These are phyloP conservation scores for Boloria euphrosyne DNA, from an alignment of 2,888 invertebrate genomes.

Conservation along the genomic window DNA sequence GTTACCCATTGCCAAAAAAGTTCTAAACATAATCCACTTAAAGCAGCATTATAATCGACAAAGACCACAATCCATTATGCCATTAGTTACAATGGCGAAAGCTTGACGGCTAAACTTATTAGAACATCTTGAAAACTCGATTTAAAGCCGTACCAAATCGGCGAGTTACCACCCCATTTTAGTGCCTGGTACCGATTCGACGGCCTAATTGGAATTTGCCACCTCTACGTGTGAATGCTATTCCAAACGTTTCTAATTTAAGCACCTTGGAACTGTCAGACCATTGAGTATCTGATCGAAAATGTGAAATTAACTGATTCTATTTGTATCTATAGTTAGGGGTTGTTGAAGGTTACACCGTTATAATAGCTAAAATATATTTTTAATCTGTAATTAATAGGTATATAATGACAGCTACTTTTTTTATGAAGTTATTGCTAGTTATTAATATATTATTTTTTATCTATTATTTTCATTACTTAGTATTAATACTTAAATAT, in stretches of 20 bases:
- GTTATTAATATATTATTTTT: too few relatives aligned
- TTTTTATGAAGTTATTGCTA: too few relatives aligned
- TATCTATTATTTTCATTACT: too few relatives aligned
- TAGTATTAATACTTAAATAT: too few relatives aligned
- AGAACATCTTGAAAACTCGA: conserved; percentile 36
- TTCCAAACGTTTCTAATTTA: conserved; percentile 43
- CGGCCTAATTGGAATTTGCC: conserved; percentile 48
- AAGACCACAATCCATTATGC: conserved; percentile 8
- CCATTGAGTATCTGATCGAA: conserved; percentile 41
- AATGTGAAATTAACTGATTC: conserved; percentile 23
- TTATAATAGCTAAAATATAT: background rate
- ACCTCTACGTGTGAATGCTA: conserved; percentile 53
- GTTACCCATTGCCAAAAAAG: background rate
- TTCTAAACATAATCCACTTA: background rate
- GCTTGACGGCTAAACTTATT: conserved; percentile 31
- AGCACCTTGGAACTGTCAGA: conserved; percentile 47
- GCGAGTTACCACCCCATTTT: conserved; percentile 30
- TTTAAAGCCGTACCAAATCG: conserved; percentile 29
- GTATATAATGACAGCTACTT: too few relatives aligned
- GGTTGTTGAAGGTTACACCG: background rate
- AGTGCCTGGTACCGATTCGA: conserved; percentile 37
- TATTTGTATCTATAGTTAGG: conserved; percentile 18
- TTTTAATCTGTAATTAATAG: too few relatives aligned
- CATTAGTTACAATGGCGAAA: conserved; percentile 26
- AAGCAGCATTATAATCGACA: background rate